Evolutionary conservation across 2,888 invertebrate species (phyloP).

Genomic region (Oscheius sp.): DNA sequence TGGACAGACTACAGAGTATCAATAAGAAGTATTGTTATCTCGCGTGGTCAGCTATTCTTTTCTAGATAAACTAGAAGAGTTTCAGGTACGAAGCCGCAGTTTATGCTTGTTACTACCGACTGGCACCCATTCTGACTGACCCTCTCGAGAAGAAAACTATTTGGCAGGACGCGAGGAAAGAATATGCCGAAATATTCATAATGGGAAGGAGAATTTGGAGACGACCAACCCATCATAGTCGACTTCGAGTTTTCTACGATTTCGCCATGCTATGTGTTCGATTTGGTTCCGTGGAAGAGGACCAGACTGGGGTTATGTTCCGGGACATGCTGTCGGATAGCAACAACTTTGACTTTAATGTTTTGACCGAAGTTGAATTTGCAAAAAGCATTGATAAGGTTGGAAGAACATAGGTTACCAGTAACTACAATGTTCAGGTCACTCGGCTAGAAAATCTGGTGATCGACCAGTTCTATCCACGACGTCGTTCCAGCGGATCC

Average conservation of each 20-base stretch:
- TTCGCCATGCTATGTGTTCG: conserved; percentile 60
- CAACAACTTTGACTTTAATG: conserved; percentile 61
- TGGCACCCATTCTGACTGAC: conserved; percentile 56
- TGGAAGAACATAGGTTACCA: not conserved
- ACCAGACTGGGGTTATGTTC: conserved; percentile 50
- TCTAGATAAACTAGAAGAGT: not conserved
- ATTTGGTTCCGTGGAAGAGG: conserved; percentile 57
- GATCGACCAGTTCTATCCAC: conserved; percentile 61
- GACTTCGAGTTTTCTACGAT: conserved; percentile 62
- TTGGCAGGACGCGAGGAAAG: conserved; percentile 61
- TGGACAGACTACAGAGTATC: conserved; percentile 57
- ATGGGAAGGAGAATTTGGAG: conserved; percentile 64
- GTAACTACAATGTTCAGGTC: conserved; percentile 44
- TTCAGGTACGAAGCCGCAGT: conserved; percentile 63
- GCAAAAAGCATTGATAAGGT: conserved; percentile 63
- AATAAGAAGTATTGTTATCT: conserved; percentile 63
- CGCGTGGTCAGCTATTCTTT: conserved; percentile 50
- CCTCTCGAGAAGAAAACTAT: conserved; percentile 49
- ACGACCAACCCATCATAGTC: conserved; percentile 57
- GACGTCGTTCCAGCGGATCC: conserved; percentile 57
- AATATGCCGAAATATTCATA: conserved; percentile 63
- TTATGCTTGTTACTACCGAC: conserved; percentile 64
- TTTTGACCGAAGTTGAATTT: conserved; percentile 57
- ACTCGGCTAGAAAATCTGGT: conserved; percentile 60
- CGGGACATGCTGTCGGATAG: conserved; percentile 54